These are phyloP conservation scores for Scolopax mira DNA, from an alignment of 2,113 vertebrate species.

Conservation along the genomic window DNA sequence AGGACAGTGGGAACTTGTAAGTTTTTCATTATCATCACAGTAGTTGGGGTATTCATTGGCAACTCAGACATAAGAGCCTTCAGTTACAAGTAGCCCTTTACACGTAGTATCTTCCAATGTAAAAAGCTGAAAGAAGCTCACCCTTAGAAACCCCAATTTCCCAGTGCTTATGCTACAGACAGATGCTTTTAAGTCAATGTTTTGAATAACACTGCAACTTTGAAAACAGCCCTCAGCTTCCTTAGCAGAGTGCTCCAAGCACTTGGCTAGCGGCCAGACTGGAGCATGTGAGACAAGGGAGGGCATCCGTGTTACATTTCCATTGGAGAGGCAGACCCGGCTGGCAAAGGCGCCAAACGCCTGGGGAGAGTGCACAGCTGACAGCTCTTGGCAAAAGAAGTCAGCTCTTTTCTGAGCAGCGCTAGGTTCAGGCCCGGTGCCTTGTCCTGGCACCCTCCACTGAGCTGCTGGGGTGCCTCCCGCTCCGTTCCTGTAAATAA, in stretches of 20 bases:
- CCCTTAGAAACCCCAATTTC: not conserved
- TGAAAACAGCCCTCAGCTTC: not conserved
- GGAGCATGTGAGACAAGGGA: accelerated
- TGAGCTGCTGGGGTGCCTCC: not conserved
- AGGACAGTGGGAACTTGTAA: not conserved
- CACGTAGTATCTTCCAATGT: not conserved
- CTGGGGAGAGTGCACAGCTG: not conserved
- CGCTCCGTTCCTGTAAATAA: not conserved
- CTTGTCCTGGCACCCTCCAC: not conserved
- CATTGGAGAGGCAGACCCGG: not conserved
- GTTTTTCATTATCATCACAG: not conserved
- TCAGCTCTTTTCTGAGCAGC: not conserved
- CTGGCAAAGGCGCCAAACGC: not conserved
- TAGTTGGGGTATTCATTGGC: not conserved
- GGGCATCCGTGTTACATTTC: not conserved
- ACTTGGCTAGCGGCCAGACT: not conserved
- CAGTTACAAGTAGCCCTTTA: not conserved
- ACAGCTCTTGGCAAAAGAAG: not conserved
- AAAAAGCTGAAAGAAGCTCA: not conserved
- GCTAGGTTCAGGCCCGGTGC: not conserved
- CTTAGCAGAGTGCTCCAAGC: not conserved
- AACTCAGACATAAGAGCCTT: not conserved
- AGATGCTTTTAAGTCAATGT: not conserved
- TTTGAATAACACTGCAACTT: not conserved
- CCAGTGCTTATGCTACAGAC: not conserved